Evolutionary conservation across 2,888 invertebrate genomes (phyloP).

Genomic region (Rosalia funebris): DNA sequence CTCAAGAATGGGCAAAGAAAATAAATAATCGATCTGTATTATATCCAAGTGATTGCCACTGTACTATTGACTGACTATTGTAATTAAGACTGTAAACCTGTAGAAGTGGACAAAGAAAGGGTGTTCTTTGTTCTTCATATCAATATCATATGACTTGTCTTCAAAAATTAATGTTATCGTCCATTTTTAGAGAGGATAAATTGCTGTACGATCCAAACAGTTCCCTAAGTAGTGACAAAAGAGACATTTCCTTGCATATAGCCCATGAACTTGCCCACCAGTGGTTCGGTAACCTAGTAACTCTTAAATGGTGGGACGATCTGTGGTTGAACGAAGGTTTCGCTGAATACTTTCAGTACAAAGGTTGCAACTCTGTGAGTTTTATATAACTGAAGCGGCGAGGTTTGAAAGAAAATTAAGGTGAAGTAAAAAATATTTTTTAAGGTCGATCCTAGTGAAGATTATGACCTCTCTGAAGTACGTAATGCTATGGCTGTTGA

Average conservation of each 20-base stretch:
- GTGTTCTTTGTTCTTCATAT: too few relatives aligned
- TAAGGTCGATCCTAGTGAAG: conserved; percentile 70
- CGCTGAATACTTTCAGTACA: conserved; percentile 71
- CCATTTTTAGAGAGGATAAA: conserved; percentile 68
- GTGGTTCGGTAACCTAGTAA: conserved; percentile 81
- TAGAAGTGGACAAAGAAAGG: too few relatives aligned
- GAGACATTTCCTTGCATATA: conserved; percentile 67
- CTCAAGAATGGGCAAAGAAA: too few relatives aligned
- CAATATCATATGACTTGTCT: too few relatives aligned
- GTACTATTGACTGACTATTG: too few relatives aligned
- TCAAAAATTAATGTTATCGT: too few relatives aligned
- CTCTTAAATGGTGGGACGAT: conserved; percentile 77
- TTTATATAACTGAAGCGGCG: background rate
- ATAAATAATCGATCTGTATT: too few relatives aligned
- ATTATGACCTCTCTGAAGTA: conserved; percentile 68
- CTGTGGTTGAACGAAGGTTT: conserved; percentile 83
- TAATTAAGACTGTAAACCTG: too few relatives aligned
- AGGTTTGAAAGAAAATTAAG: too few relatives aligned
- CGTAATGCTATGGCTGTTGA: conserved; percentile 70
- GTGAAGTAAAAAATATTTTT: too few relatives aligned
- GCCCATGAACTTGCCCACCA: conserved; percentile 81
- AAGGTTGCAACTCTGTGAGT: conserved; percentile 68
- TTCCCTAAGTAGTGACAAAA: conserved; percentile 66
- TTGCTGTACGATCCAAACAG: conserved; percentile 69
- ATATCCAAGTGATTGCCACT: too few relatives aligned